A percentile compares a stretch with the other conserved stretches of the same genome.
These are phyloP conservation scores for Trichogramma pretiosum DNA, from an alignment of 1,140 invertebrate genomes.

Conservation along the genomic window DNA sequence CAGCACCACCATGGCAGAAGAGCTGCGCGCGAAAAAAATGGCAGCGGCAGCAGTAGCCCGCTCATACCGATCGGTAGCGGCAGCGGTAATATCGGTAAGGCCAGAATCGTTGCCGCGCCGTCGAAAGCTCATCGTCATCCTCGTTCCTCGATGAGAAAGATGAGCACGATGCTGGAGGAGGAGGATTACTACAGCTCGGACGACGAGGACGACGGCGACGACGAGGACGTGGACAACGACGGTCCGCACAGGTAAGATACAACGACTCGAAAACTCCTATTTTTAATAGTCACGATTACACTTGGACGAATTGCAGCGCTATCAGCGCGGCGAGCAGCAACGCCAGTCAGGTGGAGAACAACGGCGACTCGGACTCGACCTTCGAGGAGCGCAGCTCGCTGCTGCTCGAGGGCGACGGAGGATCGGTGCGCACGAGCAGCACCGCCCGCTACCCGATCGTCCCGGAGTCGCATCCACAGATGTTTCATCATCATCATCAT, in stretches of 20 bases:
- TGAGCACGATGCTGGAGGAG: constrained; percentile 38
- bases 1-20: constrained; percentile 15
- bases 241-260: constrained; percentile 10
- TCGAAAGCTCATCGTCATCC: too few species aligned
- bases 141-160: constrained; percentile 26
- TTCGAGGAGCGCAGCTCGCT: constrained; percentile 31
- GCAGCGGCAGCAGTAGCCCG: neutral
- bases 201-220: constrained; percentile 29
- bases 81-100: neutral
- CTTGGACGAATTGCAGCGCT: neutral
- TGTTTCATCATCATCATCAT: too few species aligned
- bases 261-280: too few species aligned
- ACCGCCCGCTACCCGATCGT: too few species aligned
- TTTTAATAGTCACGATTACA: neutral
- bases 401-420: too few species aligned
- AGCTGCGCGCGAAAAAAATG: constrained; percentile 8
- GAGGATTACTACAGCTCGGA: constrained; percentile 32
- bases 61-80: neutral
- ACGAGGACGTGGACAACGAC: constrained; percentile 29
- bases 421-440: neutral
- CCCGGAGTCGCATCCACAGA: too few species aligned
- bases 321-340: neutral
- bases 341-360: constrained; percentile 20
- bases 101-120: neutral
- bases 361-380: constrained; percentile 29